A percentile compares a stretch with the other conserved stretches of the same genome.
Conservation (phyloP, 2,888 invertebrate genomes). For the Hydrotaea diabolus region DNA sequence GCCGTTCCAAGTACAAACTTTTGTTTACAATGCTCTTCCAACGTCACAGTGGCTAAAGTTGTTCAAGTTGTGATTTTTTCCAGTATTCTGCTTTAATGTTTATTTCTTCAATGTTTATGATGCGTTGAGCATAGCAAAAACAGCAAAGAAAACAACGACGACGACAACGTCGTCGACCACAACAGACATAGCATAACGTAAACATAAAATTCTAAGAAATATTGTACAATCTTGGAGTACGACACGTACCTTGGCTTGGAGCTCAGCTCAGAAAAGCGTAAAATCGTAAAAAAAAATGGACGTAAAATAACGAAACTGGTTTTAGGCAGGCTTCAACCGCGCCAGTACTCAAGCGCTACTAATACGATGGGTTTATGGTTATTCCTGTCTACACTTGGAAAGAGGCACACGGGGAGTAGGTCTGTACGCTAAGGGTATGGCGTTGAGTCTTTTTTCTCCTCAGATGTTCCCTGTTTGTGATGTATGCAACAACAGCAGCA, state of each 20-base stretch:
- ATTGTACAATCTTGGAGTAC: slow-evolving; percentile 51
- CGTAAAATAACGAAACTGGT: slow-evolving; percentile 63
- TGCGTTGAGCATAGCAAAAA: slow-evolving; percentile 14
- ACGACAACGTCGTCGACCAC: slow-evolving; percentile 8
- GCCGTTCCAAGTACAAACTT: not conserved
- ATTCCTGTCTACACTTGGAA: not conserved
- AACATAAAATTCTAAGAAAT: slow-evolving; percentile 63
- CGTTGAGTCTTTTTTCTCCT: not conserved
- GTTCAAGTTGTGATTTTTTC: slow-evolving; percentile 1
- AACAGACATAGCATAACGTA: slow-evolving; percentile 51
- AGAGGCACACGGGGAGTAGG: not conserved
- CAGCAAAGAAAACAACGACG: not conserved
- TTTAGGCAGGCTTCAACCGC: slow-evolving; percentile 13
- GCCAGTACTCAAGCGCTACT: slow-evolving; percentile 9
- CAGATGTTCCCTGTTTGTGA: too few relatives aligned
- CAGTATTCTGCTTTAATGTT: slow-evolving; percentile 23
- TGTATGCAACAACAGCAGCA: not conserved
- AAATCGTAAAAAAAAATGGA: slow-evolving; percentile 17
- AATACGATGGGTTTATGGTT: slow-evolving; percentile 61
- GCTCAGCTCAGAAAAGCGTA: slow-evolving; percentile 41
- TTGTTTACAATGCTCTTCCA: slow-evolving; percentile 1
- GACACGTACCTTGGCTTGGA: not conserved
- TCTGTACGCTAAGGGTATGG: not conserved
- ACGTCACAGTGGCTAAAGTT: not conserved
- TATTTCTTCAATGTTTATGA: slow-evolving; percentile 24